A percentile compares a stretch with the other conserved stretches of the same genome.
These are phyloP conservation scores for Isaurus tuberculatus DNA, from an alignment of 92 coral and sea anemone genomes.

Conservation along the genomic window DNA sequence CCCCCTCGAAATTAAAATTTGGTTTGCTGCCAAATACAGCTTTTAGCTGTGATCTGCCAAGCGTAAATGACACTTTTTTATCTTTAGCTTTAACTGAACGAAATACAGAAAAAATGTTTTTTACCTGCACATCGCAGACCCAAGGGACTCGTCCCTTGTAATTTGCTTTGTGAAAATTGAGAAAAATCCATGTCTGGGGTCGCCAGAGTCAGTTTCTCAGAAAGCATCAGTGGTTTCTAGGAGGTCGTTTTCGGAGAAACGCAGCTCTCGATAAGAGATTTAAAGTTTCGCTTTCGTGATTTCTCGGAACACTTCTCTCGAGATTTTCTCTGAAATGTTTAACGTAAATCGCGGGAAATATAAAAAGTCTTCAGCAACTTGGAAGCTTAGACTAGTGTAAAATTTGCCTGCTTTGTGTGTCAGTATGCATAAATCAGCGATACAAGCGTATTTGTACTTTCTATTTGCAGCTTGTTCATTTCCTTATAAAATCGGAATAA, in stretches of 20 bases:
- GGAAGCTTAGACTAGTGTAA: conserved; percentile 15
- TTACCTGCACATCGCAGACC: conserved; percentile 27
- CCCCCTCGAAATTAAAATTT: neutral
- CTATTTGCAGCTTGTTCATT: neutral
- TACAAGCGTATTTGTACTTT: neutral
- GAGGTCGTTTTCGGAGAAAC: conserved; percentile 49
- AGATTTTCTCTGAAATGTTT: conserved; percentile 6
- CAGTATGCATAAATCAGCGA: conserved; percentile 10
- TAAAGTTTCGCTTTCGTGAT: conserved; percentile 8
- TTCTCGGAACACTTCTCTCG: conserved; percentile 21
- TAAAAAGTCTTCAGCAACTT: conserved; percentile 1
- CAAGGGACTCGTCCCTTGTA: conserved; percentile 48
- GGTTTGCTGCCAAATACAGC: neutral
- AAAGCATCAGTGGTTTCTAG: conserved; percentile 11
- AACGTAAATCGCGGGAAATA: conserved; percentile 44
- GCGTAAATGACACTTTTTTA: neutral
- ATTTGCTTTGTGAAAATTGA: neutral
- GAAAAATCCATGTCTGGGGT: conserved; percentile 40
- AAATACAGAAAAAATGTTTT: neutral
- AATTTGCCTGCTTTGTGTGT: conserved; percentile 2
- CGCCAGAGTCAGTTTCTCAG: conserved; percentile 27
- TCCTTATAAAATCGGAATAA: conserved; percentile 42
- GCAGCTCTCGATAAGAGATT: conserved; percentile 40
- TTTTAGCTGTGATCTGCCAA: neutral
- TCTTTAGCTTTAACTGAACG: neutral